phyloP scores from a whole-genome alignment of 1,140 invertebrate species.

The Lepidurus couesii region DNA sequence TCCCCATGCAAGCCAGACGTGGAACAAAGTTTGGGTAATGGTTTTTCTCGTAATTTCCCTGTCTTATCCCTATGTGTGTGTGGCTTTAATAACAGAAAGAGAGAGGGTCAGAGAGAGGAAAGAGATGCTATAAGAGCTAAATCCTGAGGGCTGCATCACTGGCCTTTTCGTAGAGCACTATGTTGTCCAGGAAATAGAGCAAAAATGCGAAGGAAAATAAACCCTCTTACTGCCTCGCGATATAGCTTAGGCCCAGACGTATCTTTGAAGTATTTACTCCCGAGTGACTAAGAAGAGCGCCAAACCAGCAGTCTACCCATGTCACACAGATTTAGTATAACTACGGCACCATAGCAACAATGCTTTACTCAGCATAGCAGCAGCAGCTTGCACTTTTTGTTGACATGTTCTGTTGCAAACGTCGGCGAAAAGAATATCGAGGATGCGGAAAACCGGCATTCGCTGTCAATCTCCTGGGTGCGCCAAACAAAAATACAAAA shows the following conservation, averaged over 20 bases:
- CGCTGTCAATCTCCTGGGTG: too few species aligned
- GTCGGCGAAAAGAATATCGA: too few species aligned
- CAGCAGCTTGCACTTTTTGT: background rate
- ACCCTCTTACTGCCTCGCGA: too few species aligned
- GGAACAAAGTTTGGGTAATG: background rate
- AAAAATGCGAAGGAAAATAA: too few species aligned
- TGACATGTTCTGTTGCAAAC: too few species aligned
- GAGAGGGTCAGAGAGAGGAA: background rate
- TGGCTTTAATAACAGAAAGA: background rate
- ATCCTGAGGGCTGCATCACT: background rate
- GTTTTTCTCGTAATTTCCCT: background rate
- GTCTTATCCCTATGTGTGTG: background rate
- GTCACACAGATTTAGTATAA: background rate
- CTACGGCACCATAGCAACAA: background rate
- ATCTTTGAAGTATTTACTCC: too few species aligned
- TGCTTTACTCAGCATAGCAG: background rate
- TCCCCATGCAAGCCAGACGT: background rate
- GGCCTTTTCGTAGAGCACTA: too few species aligned
- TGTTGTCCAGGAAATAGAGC: too few species aligned
- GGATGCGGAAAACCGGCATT: too few species aligned
- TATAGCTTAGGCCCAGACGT: too few species aligned
- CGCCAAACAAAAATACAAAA: too few species aligned
- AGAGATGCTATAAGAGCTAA: background rate
- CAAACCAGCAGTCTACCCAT: background rate
- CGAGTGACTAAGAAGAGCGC: too few species aligned